A percentile compares a stretch with the other conserved stretches of the same genome.
These are phyloP conservation scores for Camponotus floridanus DNA, from an alignment of 1,140 invertebrate species.

Conservation along the genomic window DNA sequence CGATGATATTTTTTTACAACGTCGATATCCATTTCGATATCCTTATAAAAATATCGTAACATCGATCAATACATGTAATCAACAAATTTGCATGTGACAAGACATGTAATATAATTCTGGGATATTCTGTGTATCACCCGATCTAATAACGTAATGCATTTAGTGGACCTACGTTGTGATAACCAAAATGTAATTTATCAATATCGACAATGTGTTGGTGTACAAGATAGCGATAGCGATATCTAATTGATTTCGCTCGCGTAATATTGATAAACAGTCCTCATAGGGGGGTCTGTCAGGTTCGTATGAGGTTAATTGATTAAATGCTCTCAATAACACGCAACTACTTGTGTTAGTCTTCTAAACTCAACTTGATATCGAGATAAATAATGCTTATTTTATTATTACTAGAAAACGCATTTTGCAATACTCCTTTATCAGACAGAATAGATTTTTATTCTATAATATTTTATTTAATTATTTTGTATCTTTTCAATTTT, in stretches of 20 bases:
- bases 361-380: background rate
- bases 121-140: background rate
- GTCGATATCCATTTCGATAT: background rate
- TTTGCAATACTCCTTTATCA: background rate
- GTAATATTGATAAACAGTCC: conserved; percentile 9
- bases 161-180: background rate
- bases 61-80: background rate
- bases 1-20: background rate
- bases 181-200: background rate
- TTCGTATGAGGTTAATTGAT: conserved; percentile 45
- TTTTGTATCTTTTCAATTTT: background rate
- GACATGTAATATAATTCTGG: background rate
- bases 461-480: background rate
- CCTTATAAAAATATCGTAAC: background rate
- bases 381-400: conserved; percentile 38
- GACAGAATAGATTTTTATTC: background rate
- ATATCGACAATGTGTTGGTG: background rate
- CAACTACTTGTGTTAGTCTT: background rate
- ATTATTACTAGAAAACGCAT: background rate
- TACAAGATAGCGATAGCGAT: background rate
- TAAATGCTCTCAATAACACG: conserved; percentile 36
- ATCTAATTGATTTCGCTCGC: conserved; percentile 15
- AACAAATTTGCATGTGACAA: background rate
- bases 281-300: conserved; percentile 45
- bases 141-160: conserved; percentile 2